Conservation (phyloP, 1,140 invertebrate genomes). For the Bombus impatiens region DNA sequence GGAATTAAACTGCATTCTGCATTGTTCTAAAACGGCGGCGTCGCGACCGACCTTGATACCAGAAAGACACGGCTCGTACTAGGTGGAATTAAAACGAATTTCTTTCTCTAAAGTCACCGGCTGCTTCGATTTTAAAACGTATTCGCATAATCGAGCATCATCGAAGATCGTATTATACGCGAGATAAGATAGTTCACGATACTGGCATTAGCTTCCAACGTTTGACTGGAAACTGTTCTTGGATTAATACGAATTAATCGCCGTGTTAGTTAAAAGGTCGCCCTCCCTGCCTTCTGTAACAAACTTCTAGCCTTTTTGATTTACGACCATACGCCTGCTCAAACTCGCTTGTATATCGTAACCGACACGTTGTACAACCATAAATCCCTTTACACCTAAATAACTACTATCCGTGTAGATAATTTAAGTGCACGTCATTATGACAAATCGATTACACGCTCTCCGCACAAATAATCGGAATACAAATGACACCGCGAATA, state of each 20-base stretch:
- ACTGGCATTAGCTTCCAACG: background rate
- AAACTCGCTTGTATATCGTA: conserved; percentile 52
- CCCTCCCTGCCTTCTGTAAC: conserved; percentile 4
- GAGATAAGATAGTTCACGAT: background rate
- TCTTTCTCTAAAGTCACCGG: background rate
- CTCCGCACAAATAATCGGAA: conserved; percentile 50
- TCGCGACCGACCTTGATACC: conserved; percentile 39
- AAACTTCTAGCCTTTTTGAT: conserved; percentile 61
- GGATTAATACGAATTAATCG: conserved; percentile 41
- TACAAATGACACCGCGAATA: conserved; percentile 52
- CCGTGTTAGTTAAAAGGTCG: conserved; percentile 37
- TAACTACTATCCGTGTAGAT: conserved; percentile 54
- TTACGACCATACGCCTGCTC: conserved; percentile 31
- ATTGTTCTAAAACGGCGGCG: conserved; percentile 63
- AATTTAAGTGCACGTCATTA: conserved; percentile 63
- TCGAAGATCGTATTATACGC: background rate
- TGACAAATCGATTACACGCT: conserved; percentile 65
- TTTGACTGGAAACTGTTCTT: background rate
- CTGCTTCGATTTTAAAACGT: background rate
- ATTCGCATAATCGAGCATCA: background rate
- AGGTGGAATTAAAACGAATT: background rate
- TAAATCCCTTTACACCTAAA: conserved; percentile 58
- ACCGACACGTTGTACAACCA: conserved; percentile 60
- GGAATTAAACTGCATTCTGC: conserved; percentile 65
- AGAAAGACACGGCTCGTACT: background rate